These are phyloP conservation scores for Nesoenas mayeri DNA, from an alignment of 2,113 vertebrate species.

Conservation along the genomic window DNA sequence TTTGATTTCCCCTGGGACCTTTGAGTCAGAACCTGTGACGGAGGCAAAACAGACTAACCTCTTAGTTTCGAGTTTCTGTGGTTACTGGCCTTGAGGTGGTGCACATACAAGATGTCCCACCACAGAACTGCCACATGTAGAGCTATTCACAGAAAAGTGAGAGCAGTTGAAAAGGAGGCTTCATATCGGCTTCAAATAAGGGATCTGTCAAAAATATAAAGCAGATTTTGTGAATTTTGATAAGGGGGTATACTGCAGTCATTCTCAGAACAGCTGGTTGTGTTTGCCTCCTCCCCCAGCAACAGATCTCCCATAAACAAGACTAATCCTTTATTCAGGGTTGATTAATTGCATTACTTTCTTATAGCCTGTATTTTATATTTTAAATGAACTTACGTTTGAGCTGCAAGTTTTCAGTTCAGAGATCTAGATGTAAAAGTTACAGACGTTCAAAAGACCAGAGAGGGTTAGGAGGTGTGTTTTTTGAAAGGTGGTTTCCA, in stretches of 20 bases:
- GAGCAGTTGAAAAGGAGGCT: neutral
- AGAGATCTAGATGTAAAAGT: neutral
- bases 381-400: neutral
- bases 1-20: neutral
- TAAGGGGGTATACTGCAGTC: neutral
- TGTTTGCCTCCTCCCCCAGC: neutral
- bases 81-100: neutral
- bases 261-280: neutral
- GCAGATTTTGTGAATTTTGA: neutral
- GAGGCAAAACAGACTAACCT: neutral
- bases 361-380: neutral
- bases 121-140: neutral
- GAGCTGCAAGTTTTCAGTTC: neutral
- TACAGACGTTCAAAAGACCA: neutral
- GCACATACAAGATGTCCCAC: neutral
- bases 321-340: neutral
- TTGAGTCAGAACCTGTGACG: conserved; percentile 6
- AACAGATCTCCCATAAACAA: neutral
- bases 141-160: neutral
- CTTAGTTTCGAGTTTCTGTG: neutral
- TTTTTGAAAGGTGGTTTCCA: neutral
- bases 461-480: neutral
- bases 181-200: neutral
- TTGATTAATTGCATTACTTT: neutral
- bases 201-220: neutral